Evolutionary conservation across 2,888 invertebrate genomes (phyloP), one percentile per base, ranked within the genome.

Genomic region (Schizaphis graminum): DNA sequence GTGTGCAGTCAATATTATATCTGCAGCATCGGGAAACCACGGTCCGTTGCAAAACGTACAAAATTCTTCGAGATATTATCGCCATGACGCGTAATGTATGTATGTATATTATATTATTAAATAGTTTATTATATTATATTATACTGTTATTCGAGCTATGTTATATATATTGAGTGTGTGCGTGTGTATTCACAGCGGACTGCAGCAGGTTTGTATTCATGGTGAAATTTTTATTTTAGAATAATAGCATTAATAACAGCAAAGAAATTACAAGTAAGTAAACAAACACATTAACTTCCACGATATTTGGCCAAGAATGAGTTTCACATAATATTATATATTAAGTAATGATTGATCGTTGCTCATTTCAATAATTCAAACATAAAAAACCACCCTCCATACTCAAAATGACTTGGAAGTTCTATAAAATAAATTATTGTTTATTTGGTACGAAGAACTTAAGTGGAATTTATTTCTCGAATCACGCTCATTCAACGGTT

Each of bases 11-110:
- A 56, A 88, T 88, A 41, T 41, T 77, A 21, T 35, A 77, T 77
- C 77, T 77, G 77, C 21, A 77, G 35, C 21, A 5, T 88, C 88
- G 35, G 24, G 21, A 8, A n/a, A 16, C n/a, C 86, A 49, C 86
- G 47, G 8, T 2, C 35, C 35, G 35, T 35, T 77, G 21, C 77
- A 35, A 24, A 35, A 35, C 49, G 86, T 28, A n/a, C 16, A 8
- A n/a, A 49, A 88, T 56, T 88, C 56, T 88, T 56, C 24, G 13
- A 88, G 88, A 56, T 88, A 24, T 88, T 88, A 88, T 88, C 88
- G 41, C 13, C 26, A 8, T 49, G n/a, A 47, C n/a, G 49, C 28
- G 24, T 85, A 84, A 84, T 84, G 21, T 13, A 28, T 41, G 8
- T 8, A 44, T 44, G 24, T 3, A 41, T 21, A 53, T 53, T 53